Evolutionary conservation across 2,888 invertebrate genomes (phyloP), one percentile per base, ranked within the genome.

Genomic region (Pycnomerus fuliginosus): DNA sequence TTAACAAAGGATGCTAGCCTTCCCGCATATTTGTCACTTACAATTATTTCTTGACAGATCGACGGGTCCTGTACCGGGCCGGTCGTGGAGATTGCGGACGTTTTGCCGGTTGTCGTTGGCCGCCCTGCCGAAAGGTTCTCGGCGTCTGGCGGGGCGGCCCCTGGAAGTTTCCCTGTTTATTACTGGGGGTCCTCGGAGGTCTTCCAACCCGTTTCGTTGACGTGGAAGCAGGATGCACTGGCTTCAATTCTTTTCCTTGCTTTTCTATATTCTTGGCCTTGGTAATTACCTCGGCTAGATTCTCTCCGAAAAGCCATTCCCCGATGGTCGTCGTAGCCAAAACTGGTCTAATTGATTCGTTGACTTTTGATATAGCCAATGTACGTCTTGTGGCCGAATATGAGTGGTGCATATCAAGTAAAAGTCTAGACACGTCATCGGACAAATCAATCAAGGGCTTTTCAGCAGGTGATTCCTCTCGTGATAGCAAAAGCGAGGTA

Each of bases 71-170:
- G 25, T 4, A 3, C 25, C 5, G 5, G 5, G n/a, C n/a, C n/a
- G 7, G 10, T 25, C 25, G 25, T 10, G 8, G 4, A 10, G 25
- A n/a, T n/a, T n/a, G n/a, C 3, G 25, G 5, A 3, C 11, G 25
- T 10, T 25, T 5, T 20, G 5, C 5, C 11, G 5, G 10, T 25
- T 4, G 25, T 25, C 5, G 10, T 25, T 7, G 31, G 8, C 31
- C 11, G n/a, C 31, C 7, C 16, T 16, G n/a, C 10, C 16, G 3
- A 3, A 11, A 2, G n/a, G 2, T 16, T 16, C n/a, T 31, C n/a
- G 13, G 13, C n/a, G 16, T 14, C 14, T 29, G 16, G 16, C 46
- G 39, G 32, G 38, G n/a, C 33, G 22, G 44, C 24, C 44, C 14
- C 16, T 14, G 16, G 7, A 15, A 32, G 33, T 44, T 44, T 44